phyloP scores from a whole-genome alignment of 2,888 invertebrate genomes.

The Yponomeuta malinellus region DNA sequence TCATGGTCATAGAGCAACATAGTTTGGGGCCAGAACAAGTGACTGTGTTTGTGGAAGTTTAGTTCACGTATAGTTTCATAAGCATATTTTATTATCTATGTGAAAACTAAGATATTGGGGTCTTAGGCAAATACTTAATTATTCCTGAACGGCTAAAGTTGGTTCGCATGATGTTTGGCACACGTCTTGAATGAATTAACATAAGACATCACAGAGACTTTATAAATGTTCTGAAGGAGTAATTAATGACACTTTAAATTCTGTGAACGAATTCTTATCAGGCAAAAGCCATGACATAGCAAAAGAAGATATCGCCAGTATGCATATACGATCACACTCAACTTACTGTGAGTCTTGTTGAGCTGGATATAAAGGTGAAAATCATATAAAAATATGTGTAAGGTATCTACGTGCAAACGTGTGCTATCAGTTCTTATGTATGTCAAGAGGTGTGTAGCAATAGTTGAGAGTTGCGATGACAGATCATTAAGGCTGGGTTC shows the following conservation, averaged over 20 bases:
- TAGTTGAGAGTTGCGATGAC: not conserved
- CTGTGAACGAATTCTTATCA: constrained; percentile 4
- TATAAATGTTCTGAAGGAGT: too few species aligned
- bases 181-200: too few species aligned
- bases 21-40: too few species aligned
- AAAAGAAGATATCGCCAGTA: not conserved
- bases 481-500: not conserved
- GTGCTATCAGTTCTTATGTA: not conserved
- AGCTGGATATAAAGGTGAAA: not conserved
- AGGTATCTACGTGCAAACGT: not conserved
- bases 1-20: too few species aligned
- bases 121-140: too few species aligned
- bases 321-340: not conserved
- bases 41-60: too few species aligned
- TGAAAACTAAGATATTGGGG: too few species aligned
- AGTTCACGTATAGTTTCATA: too few species aligned
- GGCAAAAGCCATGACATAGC: constrained; percentile 4
- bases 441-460: not conserved
- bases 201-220: too few species aligned
- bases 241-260: not conserved
- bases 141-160: too few species aligned
- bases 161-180: too few species aligned
- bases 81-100: too few species aligned
- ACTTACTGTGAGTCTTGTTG: not conserved
- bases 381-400: not conserved